Conservation (phyloP, 2,797 vertebrate species). For the Microhierax caerulescens region DNA sequence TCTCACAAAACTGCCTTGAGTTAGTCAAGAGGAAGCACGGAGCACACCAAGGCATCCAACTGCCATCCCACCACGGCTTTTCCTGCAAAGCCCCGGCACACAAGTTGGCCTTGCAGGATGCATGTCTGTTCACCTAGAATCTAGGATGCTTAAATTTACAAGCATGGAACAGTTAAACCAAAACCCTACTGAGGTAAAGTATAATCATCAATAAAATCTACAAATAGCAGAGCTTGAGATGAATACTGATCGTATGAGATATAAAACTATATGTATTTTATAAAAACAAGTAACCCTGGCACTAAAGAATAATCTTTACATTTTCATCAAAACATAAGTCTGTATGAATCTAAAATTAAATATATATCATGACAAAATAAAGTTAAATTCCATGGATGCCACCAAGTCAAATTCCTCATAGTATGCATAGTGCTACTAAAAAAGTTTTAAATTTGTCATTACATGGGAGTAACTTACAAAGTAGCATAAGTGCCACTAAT, state of each 20-base stretch:
- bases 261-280: background rate
- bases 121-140: background rate
- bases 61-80: background rate
- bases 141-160: background rate
- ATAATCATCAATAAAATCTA: background rate
- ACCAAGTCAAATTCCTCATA: background rate
- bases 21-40: background rate
- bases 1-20: background rate
- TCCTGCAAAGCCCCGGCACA: background rate
- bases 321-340: background rate
- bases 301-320: background rate
- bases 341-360: background rate
- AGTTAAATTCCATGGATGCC: background rate
- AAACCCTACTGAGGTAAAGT: background rate
- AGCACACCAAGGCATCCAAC: background rate
- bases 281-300: background rate
- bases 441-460: background rate
- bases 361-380: background rate
- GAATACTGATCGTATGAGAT: background rate
- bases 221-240: background rate
- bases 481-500: background rate
- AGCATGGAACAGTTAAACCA: background rate
- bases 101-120: background rate
- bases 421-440: background rate
- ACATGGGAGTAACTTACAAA: background rate